Conservation (phyloP, 2,113 vertebrate genomes). For the Saimiri boliviensis region DNA sequence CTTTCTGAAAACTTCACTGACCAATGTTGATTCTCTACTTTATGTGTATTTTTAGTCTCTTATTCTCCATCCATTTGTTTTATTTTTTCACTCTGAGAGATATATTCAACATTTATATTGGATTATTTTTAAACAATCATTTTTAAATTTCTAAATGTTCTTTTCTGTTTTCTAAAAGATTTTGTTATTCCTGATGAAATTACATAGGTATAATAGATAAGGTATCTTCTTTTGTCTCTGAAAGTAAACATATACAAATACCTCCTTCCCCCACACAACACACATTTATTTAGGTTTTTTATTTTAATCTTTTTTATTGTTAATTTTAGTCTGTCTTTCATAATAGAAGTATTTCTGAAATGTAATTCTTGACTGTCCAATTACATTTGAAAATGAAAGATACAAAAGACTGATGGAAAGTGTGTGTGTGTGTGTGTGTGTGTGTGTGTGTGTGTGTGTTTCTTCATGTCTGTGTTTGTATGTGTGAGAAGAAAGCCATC, state of each 20-base stretch:
- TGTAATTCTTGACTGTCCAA: background rate
- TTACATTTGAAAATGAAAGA: background rate
- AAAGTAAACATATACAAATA: background rate
- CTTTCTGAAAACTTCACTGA: background rate
- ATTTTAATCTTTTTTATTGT: background rate
- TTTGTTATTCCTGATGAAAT: background rate
- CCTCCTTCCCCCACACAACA: background rate
- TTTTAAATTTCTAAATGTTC: constrained; percentile 16
- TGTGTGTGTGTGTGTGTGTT: background rate
- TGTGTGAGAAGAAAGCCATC: background rate
- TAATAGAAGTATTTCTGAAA: background rate
- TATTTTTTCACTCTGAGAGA: background rate
- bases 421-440: background rate
- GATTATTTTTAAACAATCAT: background rate
- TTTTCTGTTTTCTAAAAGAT: background rate
- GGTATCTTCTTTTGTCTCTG: background rate
- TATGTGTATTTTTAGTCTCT: background rate
- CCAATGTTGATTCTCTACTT: background rate
- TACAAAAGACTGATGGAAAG: background rate
- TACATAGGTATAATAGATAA: background rate
- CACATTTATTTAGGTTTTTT: background rate
- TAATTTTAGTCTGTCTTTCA: background rate
- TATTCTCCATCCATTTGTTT: background rate
- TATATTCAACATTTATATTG: background rate
- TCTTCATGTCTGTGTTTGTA: background rate